Evolutionary conservation across 2,888 invertebrate genomes (phyloP).

Genomic region (Apotomis betuletana): DNA sequence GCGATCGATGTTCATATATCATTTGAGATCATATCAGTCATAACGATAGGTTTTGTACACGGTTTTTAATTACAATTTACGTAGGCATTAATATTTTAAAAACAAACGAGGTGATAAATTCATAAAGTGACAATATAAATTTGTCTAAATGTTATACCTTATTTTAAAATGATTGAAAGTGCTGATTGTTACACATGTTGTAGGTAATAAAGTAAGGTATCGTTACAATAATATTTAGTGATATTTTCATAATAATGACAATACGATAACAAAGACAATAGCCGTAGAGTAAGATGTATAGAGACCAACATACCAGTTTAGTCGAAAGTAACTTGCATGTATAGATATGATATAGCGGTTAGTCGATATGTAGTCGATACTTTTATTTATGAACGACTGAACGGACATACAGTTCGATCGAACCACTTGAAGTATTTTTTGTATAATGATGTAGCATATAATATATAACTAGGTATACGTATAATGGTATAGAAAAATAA

Average conservation of each 20-base stretch:
- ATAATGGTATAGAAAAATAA: neutral
- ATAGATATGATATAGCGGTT: conserved; percentile 36
- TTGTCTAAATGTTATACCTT: conserved; percentile 7
- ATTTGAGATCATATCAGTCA: conserved; percentile 64
- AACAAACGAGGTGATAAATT: conserved; percentile 17
- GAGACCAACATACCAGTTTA: conserved; percentile 62
- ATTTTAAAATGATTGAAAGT: conserved; percentile 20
- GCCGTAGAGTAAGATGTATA: conserved; percentile 55
- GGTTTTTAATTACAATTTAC: conserved; percentile 40
- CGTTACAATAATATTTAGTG: conserved; percentile 37
- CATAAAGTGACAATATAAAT: conserved; percentile 26
- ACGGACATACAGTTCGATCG: conserved; percentile 31
- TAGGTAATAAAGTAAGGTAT: conserved; percentile 20
- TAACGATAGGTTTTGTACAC: conserved; percentile 44
- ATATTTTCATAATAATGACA: conserved; percentile 53
- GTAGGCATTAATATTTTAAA: conserved; percentile 42
- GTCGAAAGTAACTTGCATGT: conserved; percentile 44
- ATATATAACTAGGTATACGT: conserved; percentile 29
- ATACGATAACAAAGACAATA: conserved; percentile 68
- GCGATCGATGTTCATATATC: conserved; percentile 37
- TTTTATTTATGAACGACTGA: conserved; percentile 27
- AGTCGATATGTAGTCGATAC: conserved; percentile 23
- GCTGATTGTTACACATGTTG: conserved; percentile 29
- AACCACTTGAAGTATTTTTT: conserved; percentile 36
- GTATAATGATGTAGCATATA: conserved; percentile 27